Base-by-base conservation (phyloP, 1,140 invertebrate genomes). In the Orchestia grillus region DNA sequence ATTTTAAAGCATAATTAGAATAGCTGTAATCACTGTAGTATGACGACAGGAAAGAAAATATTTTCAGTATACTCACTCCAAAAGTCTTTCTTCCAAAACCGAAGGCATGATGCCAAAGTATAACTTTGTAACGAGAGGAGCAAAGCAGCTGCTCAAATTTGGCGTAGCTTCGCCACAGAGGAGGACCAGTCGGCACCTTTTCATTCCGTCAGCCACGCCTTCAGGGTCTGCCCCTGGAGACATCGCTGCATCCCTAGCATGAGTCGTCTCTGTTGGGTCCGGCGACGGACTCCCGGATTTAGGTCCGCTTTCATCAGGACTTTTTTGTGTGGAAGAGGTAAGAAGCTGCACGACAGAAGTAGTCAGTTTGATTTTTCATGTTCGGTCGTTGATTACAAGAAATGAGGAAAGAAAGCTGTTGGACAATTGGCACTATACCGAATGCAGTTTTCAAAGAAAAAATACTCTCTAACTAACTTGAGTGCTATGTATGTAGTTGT, bases 21-120 rank as follows among this genome's bases (percentile, higher is more conserved):
- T 3, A 15, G 28, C 11, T 77, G 11, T 77, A 77, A 77, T 77
- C 1, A 3, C 62, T 28, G n/a, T 3, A 23, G 62, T 28, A 15
- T 36, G 11, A 77, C 36, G 28, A 15, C 11, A 8, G 36, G 36
- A 19, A 23, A 23, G 3, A 36, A 77, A 77, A 15, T 28, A 36
- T 23, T n/a, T 19, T 77, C 28, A 77, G 11, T 91, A 47, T 0
- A 47, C 96, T 92, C 43, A 94, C 96, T 62, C 96, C n/a, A 94
- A 44, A 28, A 94, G 92, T 44, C 92, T 44, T 40, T 94, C 92
- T 47, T 62, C 88, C 41, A 95, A 43, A 42, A 53, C 90, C n/a
- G 45, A 57, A 44, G 90, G 53, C 96, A 94, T 44, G 92, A 94
- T 11, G 43, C 92, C 92, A 44, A 94, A 94, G 19, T 45, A 94